phyloP scores from a whole-genome alignment of 2,797 vertebrate genomes.

The Gallinago nigripennis region DNA sequence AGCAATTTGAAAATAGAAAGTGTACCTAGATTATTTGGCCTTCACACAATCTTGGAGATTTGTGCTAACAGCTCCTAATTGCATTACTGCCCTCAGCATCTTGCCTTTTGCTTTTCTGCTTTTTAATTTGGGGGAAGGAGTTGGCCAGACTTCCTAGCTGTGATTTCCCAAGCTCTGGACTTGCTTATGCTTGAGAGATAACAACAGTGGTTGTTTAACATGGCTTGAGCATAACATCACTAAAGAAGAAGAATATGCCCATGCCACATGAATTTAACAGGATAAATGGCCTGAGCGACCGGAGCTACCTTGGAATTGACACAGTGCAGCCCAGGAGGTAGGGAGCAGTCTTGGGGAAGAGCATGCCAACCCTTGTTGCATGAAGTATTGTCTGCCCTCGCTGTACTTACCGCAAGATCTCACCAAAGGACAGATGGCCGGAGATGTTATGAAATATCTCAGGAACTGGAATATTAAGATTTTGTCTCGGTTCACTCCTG shows the following conservation, averaged over 20 bases:
- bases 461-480: slow-evolving; percentile 28
- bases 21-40: background rate
- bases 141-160: background rate
- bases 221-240: background rate
- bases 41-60: background rate
- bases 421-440: slow-evolving; percentile 1
- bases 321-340: background rate
- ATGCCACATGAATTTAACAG: background rate
- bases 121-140: background rate
- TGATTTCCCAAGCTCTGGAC: background rate
- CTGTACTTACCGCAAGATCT: background rate
- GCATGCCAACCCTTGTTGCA: background rate
- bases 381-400: background rate
- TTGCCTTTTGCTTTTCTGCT: background rate
- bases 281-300: background rate
- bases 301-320: background rate
- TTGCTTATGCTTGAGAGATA: background rate
- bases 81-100: background rate
- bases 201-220: background rate
- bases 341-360: background rate
- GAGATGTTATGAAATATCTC: slow-evolving; percentile 27
- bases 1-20: background rate
- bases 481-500: background rate
- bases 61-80: rapidly evolving
- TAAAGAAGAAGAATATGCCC: background rate